These are phyloP conservation scores for Steatornis caripensis DNA, from an alignment of 2,113 vertebrate genomes.

Conservation along the genomic window DNA sequence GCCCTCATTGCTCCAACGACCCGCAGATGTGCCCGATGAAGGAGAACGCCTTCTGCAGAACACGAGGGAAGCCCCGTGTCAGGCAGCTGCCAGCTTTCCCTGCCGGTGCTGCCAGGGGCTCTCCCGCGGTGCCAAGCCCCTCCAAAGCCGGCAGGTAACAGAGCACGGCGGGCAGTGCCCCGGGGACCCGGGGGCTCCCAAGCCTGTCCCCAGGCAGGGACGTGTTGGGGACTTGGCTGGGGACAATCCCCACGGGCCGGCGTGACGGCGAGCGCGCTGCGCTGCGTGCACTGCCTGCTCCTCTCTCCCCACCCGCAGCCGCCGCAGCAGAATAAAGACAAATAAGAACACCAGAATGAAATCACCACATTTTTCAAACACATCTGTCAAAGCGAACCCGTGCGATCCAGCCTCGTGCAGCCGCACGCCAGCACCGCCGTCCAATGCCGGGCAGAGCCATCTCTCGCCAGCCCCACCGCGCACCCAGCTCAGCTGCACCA, in stretches of 20 bases:
- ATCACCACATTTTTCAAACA: background rate
- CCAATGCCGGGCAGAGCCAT: background rate
- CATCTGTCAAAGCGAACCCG: background rate
- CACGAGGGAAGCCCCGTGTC: rapidly evolving
- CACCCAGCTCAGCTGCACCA: background rate
- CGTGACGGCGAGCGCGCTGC: rapidly evolving
- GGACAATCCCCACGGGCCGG: background rate
- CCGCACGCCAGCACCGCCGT: too few relatives aligned
- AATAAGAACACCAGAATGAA: background rate
- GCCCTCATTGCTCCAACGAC: background rate
- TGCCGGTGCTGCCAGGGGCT: background rate
- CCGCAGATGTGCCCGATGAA: background rate
- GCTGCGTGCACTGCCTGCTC: background rate
- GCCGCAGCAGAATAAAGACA: background rate
- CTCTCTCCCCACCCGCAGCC: background rate
- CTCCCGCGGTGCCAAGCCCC: rapidly evolving
- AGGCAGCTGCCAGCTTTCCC: background rate
- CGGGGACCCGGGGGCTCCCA: rapidly evolving
- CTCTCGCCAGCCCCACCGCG: background rate
- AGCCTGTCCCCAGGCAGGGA: background rate
- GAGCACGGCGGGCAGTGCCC: rapidly evolving
- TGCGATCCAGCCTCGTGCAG: background rate
- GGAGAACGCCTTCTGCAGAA: background rate
- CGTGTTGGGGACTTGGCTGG: background rate
- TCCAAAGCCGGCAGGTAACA: background rate